Evolutionary conservation across 2,113 vertebrate genomes (phyloP), one percentile per base, ranked within the genome.

Genomic region (Sylvia atricapilla): DNA sequence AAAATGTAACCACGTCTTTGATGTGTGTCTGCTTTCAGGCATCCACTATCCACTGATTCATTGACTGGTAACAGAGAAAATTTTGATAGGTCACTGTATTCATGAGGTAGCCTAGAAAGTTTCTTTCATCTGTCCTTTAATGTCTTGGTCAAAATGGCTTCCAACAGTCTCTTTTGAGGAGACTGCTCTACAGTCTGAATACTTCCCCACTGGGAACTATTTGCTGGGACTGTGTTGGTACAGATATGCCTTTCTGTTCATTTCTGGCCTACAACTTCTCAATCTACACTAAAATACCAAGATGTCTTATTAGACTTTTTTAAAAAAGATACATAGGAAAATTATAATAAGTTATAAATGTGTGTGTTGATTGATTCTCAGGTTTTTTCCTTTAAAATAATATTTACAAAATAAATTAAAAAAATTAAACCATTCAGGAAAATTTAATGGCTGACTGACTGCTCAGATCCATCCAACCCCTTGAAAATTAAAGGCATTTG

Each of bases 81-180:
- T 74, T 93, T 62, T 77, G 44, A 30, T 56, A 79, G 58, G 47
- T 66, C 59, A 60, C 16, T 56, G 47, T 66, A 64, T 80, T 79
- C 47, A 31, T n/a, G 46, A 84, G 8, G 8, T 58, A 72, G 50
- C 49, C 49, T 52, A 87, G 69, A 94, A 96, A 80, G 35, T 74
- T 94, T 96, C 23, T 94, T 96, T 90, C 23, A 58, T 87, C 18
- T 9, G 2, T 49, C 67, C 87, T 92, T 77, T 69, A 89, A 75
- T 44, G 35, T 90, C 67, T 87, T 89, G 67, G 43, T 76, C 43
- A 76, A 95, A 92, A 92, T 74, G 73, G 22, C 28, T 91, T 95
- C 78, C 47, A 93, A 17, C 50, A 21, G 16, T 64, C 39, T 73
- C 56, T 62, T 83, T 59, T 79, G 76, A 67, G 60, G 30, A 74